These are phyloP conservation scores for Centropristis striata DNA, from an alignment of 2,113 vertebrate species.

Conservation along the genomic window DNA sequence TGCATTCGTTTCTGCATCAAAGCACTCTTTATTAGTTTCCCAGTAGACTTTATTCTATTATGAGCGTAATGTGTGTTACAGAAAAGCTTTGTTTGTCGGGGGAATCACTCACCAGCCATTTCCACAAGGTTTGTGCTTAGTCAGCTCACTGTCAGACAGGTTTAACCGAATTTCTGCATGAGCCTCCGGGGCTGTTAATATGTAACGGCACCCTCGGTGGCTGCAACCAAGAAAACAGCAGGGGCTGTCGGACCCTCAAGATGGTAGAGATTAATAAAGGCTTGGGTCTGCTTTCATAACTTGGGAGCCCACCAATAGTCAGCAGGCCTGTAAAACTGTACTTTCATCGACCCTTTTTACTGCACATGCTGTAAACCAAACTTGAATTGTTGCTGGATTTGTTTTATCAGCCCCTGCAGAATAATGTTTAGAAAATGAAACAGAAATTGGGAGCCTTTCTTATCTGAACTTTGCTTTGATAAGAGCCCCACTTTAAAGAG, in stretches of 20 bases:
- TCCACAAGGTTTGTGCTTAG: slow-evolving; percentile 37
- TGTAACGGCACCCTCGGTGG: slow-evolving; percentile 29
- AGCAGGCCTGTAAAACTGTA: not conserved
- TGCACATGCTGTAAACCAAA: slow-evolving; percentile 5
- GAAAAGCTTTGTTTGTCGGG: slow-evolving; percentile 23
- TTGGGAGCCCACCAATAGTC: not conserved
- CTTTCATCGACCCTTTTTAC: slow-evolving; percentile 4
- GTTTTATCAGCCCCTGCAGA: slow-evolving; percentile 13
- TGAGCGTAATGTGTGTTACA: not conserved
- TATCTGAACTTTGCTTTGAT: slow-evolving; percentile 25
- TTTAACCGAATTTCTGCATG: slow-evolving; percentile 35
- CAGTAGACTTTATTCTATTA: not conserved
- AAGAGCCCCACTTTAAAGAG: slow-evolving; percentile 2
- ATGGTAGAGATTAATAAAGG: slow-evolving; percentile 33
- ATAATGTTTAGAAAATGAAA: slow-evolving; percentile 3
- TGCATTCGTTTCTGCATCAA: not conserved
- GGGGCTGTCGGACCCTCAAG: slow-evolving; percentile 34
- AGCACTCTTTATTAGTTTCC: not conserved
- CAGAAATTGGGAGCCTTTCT: slow-evolving; percentile 1
- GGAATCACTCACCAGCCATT: slow-evolving; percentile 6
- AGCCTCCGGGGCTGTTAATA: slow-evolving; percentile 50
- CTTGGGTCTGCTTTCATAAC: slow-evolving; percentile 31
- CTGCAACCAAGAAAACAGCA: slow-evolving; percentile 29
- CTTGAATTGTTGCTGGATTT: slow-evolving; percentile 17
- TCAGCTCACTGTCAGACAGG: slow-evolving; percentile 46